phyloP scores from a whole-genome alignment of 2,888 invertebrate genomes.

The Eupithecia dodoneata region DNA sequence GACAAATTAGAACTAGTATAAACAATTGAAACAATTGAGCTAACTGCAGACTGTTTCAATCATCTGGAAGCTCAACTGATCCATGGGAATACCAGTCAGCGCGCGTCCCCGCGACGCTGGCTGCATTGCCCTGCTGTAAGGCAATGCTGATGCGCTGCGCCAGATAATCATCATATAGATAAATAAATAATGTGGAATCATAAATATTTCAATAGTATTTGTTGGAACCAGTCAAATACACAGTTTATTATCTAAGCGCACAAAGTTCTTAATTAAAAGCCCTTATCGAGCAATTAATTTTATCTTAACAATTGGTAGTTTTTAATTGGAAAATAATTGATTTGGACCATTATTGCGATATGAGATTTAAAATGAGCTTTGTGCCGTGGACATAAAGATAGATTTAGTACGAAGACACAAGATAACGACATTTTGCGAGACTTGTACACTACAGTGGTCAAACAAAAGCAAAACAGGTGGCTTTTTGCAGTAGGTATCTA shows the following conservation, averaged over 20 bases:
- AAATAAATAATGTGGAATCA: not conserved
- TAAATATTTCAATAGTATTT: not conserved
- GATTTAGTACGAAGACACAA: not conserved
- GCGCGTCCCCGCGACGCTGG: too few relatives aligned
- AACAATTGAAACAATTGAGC: too few relatives aligned
- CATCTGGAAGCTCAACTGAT: too few relatives aligned
- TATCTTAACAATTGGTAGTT: constrained; percentile 41
- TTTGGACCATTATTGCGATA: constrained; percentile 53
- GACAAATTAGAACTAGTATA: too few relatives aligned
- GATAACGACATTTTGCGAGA: not conserved
- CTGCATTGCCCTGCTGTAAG: too few relatives aligned
- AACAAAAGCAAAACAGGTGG: not conserved
- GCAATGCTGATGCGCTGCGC: too few relatives aligned
- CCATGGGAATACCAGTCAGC: too few relatives aligned
- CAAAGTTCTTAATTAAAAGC: constrained; percentile 38
- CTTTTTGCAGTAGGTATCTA: not conserved
- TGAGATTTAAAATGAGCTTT: constrained; percentile 47
- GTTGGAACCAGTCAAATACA: not conserved
- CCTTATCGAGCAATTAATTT: constrained; percentile 37
- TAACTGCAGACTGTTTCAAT: too few relatives aligned
- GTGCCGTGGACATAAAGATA: constrained; percentile 24
- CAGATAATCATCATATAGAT: not conserved
- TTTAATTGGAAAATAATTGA: constrained; percentile 71
- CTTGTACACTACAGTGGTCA: not conserved
- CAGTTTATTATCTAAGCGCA: constrained; percentile 10